phyloP scores from a whole-genome alignment of 2,113 vertebrate genomes.

The Ariopsis seemanni region DNA sequence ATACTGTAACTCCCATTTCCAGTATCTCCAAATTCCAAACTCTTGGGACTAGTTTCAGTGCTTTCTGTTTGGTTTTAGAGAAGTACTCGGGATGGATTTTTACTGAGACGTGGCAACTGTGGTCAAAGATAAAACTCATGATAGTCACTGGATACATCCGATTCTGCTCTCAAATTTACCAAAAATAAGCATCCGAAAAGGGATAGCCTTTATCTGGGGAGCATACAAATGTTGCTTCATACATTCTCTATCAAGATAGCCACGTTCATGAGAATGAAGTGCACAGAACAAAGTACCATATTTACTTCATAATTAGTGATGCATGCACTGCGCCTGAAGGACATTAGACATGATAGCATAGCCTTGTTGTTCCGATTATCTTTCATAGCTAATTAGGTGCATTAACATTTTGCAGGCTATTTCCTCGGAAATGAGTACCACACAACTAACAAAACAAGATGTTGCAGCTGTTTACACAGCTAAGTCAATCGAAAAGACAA shows the following conservation, averaged over 20 bases:
- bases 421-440: slow-evolving; percentile 12
- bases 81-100: not conserved
- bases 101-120: not conserved
- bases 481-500: slow-evolving; percentile 25
- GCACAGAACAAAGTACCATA: not conserved
- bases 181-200: not conserved
- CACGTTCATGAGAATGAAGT: not conserved
- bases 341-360: not conserved
- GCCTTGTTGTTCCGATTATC: not conserved
- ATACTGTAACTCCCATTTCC: not conserved
- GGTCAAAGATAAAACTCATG: not conserved
- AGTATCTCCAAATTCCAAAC: not conserved
- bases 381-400: slow-evolving; percentile 17
- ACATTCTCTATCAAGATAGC: not conserved
- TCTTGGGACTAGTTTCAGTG: not conserved
- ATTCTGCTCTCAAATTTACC: not conserved
- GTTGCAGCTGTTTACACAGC: slow-evolving; percentile 20
- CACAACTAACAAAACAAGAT: not conserved
- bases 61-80: not conserved
- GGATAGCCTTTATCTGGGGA: not conserved
- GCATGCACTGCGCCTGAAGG: slow-evolving; percentile 16
- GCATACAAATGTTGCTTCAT: not conserved
- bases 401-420: not conserved
- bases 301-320: slow-evolving; percentile 8
- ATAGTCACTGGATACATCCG: not conserved